phyloP scores from a whole-genome alignment of 2,888 invertebrate genomes.

The Nomada hirtipes region DNA sequence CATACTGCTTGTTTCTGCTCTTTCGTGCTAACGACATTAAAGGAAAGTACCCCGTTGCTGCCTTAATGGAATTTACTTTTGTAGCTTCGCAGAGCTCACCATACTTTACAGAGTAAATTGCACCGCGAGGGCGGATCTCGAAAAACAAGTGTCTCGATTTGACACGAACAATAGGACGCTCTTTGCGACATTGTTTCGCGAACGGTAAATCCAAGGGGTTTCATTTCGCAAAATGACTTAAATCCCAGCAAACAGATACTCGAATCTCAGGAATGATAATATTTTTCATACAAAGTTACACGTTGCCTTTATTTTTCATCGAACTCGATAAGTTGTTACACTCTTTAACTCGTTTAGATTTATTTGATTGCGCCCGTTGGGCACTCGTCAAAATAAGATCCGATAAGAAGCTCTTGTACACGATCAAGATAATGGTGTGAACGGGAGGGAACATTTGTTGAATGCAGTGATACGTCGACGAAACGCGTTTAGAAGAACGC shows the following conservation, averaged over 20 bases:
- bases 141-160: constrained; percentile 72
- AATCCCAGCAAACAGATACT: neutral
- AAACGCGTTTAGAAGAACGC: constrained; percentile 13
- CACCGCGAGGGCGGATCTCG: constrained; percentile 63
- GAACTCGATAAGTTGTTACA: constrained; percentile 15
- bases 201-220: neutral
- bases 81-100: constrained; percentile 73
- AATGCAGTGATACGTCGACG: constrained; percentile 41
- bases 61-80: constrained; percentile 80
- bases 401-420: constrained; percentile 60
- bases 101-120: constrained; percentile 71
- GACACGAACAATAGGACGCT: constrained; percentile 39
- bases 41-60: constrained; percentile 74
- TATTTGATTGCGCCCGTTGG: constrained; percentile 45
- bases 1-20: constrained; percentile 40
- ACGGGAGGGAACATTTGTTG: constrained; percentile 38
- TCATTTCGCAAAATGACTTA: neutral
- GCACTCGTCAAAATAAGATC: constrained; percentile 57
- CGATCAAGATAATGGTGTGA: constrained; percentile 51
- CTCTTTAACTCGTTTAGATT: constrained; percentile 34
- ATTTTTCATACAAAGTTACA: neutral
- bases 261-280: constrained; percentile 9
- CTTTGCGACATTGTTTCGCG: constrained; percentile 32
- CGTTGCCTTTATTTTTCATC: neutral
- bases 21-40: constrained; percentile 72